These are phyloP conservation scores for Leptogaster cylindrica DNA, from an alignment of 2,888 invertebrate species.

Conservation along the genomic window DNA sequence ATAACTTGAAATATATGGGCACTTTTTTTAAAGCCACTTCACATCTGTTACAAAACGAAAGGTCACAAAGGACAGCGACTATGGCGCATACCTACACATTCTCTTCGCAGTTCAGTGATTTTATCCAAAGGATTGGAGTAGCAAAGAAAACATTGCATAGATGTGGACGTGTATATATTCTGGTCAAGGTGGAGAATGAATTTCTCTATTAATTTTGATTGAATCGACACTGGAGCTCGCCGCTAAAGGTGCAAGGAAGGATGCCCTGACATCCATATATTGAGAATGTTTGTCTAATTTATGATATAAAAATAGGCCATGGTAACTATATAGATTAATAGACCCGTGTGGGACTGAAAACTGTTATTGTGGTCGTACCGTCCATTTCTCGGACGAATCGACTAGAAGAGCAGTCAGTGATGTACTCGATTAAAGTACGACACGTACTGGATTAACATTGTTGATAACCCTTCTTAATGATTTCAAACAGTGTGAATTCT, in stretches of 20 bases:
- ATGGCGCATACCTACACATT: too few species aligned
- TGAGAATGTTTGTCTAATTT: conserved; percentile 34
- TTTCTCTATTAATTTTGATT: conserved; percentile 28
- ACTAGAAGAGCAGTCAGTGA: neutral
- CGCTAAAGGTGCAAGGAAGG: neutral
- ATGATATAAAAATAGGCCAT: conserved; percentile 39
- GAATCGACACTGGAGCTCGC: neutral
- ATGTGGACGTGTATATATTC: neutral
- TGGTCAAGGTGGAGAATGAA: conserved; percentile 12
- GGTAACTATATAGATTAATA: conserved; percentile 20
- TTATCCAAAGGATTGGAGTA: too few species aligned
- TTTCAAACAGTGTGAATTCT: neutral
- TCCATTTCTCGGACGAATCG: neutral
- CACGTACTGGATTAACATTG: neutral
- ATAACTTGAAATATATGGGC: too few species aligned
- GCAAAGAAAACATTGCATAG: neutral
- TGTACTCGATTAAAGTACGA: neutral
- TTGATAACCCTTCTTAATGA: neutral
- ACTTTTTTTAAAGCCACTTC: too few species aligned
- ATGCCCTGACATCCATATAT: neutral
- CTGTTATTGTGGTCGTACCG: neutral
- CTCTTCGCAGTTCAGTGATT: too few species aligned
- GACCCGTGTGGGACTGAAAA: neutral
- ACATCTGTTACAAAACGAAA: too few species aligned
- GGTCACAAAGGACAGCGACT: too few species aligned